Percentiles rank a stretch among this genome's conserved stretches.
These are phyloP conservation scores for Chymomyza amoena DNA, from an alignment of 2,888 invertebrate genomes.

Conservation along the genomic window DNA sequence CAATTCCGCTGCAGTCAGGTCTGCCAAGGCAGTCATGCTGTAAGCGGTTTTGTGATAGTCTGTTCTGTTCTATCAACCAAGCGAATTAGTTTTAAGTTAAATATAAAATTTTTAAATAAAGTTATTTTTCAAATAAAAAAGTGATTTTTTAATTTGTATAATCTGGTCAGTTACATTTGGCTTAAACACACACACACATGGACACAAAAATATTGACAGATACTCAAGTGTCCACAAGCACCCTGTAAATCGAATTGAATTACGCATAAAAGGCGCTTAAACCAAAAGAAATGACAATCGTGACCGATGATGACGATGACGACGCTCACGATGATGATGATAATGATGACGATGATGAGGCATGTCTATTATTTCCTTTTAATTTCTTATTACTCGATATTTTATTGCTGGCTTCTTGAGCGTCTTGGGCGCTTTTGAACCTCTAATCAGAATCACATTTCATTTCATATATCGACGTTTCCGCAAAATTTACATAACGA, in stretches of 20 bases:
- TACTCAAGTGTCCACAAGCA: constrained; percentile 69
- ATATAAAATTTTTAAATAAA: no score
- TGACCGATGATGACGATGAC: constrained; percentile 33
- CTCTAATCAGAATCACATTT: constrained; percentile 59
- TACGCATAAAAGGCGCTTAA: constrained; percentile 70
- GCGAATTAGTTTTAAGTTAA: no score
- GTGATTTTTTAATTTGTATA: no score
- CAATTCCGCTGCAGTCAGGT: no score
- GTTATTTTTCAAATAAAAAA: no score
- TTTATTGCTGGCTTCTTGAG: constrained; percentile 31
- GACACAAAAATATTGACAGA: constrained; percentile 56
- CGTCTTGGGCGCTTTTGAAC: background rate
- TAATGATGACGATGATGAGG: constrained; percentile 23
- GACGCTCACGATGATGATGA: constrained; percentile 15
- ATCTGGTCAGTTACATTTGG: constrained; percentile 57
- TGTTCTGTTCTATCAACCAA: no score
- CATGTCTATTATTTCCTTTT: constrained; percentile 58
- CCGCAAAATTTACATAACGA: constrained; percentile 64
- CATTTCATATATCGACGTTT: constrained; percentile 56
- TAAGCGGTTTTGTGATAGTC: no score
- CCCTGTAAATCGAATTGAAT: constrained; percentile 71
- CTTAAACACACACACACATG: constrained; percentile 17
- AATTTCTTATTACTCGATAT: constrained; percentile 63
- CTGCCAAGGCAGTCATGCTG: no score
- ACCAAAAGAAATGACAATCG: constrained; percentile 59